phyloP scores from a whole-genome alignment of 2,113 vertebrate genomes.

The Ptychochromis oligacanthus region DNA sequence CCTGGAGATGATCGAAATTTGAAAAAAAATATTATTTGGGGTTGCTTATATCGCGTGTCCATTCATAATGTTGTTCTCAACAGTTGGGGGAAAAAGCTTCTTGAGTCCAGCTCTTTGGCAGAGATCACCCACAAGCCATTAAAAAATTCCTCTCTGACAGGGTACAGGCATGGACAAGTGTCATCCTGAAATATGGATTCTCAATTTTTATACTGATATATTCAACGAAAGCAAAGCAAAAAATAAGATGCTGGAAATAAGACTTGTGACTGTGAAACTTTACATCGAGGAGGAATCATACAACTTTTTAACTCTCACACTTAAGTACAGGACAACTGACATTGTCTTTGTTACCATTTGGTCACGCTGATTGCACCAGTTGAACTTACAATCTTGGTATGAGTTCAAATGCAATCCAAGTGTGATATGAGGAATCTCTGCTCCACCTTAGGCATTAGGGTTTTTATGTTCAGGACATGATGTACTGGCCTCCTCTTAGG shows the following conservation, averaged over 20 bases:
- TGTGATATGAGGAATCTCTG: background rate
- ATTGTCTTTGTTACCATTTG: background rate
- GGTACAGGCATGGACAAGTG: background rate
- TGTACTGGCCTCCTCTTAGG: background rate
- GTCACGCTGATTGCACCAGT: background rate
- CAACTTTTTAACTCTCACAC: background rate
- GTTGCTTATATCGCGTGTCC: background rate
- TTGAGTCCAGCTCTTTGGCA: background rate
- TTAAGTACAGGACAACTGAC: background rate
- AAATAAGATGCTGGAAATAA: background rate
- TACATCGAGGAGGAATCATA: background rate
- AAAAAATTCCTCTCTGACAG: background rate
- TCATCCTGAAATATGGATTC: background rate
- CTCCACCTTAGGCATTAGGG: background rate
- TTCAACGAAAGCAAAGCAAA: background rate
- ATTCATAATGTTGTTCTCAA: background rate
- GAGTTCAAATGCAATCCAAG: background rate
- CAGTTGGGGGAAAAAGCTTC: background rate
- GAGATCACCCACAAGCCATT: conserved; percentile 1
- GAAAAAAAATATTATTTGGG: background rate
- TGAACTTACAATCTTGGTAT: background rate
- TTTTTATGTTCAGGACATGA: background rate
- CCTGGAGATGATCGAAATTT: background rate
- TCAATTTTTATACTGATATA: background rate
- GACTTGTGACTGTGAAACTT: background rate